Conservation (phyloP, 2,797 vertebrate genomes). For the Parauchenoglanis ngamensis region DNA sequence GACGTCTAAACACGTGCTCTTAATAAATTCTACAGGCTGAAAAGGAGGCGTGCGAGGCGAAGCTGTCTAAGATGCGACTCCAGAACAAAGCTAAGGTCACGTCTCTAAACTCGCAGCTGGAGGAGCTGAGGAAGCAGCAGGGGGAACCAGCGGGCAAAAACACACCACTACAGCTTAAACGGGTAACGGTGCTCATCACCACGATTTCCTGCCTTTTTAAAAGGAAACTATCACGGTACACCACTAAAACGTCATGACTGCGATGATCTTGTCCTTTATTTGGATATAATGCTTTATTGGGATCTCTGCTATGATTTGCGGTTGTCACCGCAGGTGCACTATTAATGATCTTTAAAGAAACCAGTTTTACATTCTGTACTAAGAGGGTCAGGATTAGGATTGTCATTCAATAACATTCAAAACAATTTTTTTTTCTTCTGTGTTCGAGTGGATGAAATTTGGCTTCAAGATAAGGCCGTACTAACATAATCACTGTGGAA, state of each 20-base stretch:
- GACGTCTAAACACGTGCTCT: background rate
- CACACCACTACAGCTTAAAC: conserved; percentile 74
- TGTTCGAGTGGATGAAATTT: background rate
- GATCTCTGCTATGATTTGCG: too few relatives aligned
- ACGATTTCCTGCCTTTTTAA: background rate
- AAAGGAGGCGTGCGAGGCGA: conserved; percentile 82
- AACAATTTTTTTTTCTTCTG: background rate
- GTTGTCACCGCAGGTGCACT: background rate
- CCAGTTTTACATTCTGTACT: background rate
- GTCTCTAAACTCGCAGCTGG: conserved; percentile 81
- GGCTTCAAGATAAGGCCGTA: background rate
- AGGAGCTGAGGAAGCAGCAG: conserved; percentile 83
- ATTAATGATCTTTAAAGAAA: background rate
- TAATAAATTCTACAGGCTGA: conserved; percentile 71
- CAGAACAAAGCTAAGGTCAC: conserved; percentile 90
- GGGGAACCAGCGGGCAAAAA: conserved; percentile 61
- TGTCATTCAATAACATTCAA: background rate
- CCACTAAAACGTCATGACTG: background rate
- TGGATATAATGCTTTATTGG: background rate
- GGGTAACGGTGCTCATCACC: conserved; percentile 63
- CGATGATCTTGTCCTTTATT: background rate
- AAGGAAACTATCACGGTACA: background rate
- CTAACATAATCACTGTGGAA: background rate
- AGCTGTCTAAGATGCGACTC: conserved; percentile 85
- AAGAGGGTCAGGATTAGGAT: background rate